A percentile compares a stretch with the other conserved stretches of the same genome.
phyloP scores from a whole-genome alignment of 2,797 vertebrate genomes.

The Pteronotus mesoamericanus region DNA sequence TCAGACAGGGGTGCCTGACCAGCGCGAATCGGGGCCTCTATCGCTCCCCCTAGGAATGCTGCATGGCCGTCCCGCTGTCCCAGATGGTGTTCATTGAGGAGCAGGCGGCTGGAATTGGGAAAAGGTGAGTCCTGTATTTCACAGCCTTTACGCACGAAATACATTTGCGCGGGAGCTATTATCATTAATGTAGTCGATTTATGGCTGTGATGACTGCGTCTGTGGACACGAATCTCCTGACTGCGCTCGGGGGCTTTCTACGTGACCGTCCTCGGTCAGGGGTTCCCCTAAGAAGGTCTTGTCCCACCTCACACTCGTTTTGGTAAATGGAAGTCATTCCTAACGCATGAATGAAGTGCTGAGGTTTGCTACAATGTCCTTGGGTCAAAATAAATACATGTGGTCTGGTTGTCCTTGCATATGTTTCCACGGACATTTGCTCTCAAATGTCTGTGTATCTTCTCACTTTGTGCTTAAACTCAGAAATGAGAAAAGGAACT shows the following conservation, averaged over 20 bases:
- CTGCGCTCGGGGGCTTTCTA: background rate
- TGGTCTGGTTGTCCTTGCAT: background rate
- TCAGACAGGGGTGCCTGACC: background rate
- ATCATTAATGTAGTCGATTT: background rate
- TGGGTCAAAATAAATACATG: background rate
- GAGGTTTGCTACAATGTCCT: background rate
- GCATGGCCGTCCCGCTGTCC: conserved; percentile 91
- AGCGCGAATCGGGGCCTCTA: background rate
- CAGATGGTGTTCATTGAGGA: conserved; percentile 96
- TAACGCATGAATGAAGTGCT: background rate
- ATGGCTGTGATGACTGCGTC: background rate
- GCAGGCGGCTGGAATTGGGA: conserved; percentile 95
- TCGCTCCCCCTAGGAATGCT: conserved; percentile 88
- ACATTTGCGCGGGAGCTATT: background rate
- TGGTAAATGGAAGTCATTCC: background rate
- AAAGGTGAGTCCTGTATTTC: conserved; percentile 85
- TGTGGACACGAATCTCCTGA: background rate
- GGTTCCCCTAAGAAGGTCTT: background rate
- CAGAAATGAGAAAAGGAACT: background rate
- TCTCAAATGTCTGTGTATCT: background rate
- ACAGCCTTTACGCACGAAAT: background rate
- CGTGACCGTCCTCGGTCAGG: background rate
- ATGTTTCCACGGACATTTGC: background rate
- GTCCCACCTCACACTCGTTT: background rate
- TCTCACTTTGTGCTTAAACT: background rate